phyloP scores from a whole-genome alignment of 2,113 vertebrate genomes.

The Ammodytes marinus region DNA sequence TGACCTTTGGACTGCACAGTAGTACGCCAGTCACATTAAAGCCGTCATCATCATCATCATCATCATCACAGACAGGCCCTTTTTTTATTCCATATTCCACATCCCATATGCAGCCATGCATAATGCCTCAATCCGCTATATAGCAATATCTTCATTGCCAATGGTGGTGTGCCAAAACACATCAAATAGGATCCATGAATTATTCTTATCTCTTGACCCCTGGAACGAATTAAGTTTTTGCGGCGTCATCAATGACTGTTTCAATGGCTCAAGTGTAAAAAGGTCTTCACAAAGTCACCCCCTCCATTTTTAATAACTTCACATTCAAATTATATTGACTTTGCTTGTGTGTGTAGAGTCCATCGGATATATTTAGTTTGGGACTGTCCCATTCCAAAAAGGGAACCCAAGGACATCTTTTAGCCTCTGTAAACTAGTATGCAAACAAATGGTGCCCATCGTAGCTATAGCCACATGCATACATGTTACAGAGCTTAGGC shows the following conservation, averaged over 20 bases:
- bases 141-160: background rate
- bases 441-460: too few species aligned
- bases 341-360: background rate
- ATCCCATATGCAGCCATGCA: constrained; percentile 10
- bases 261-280: background rate
- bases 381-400: background rate
- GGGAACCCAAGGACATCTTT: too few species aligned
- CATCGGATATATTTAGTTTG: background rate
- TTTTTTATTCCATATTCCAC: constrained; percentile 14
- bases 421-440: too few species aligned
- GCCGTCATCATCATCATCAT: constrained; percentile 43
- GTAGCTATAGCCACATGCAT: too few species aligned
- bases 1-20: constrained; percentile 56
- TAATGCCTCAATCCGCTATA: constrained; percentile 10
- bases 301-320: too few species aligned
- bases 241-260: background rate
- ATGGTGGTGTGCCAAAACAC: constrained; percentile 17
- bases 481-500: too few species aligned
- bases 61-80: background rate
- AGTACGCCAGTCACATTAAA: constrained; percentile 50
- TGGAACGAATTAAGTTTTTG: background rate
- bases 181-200: constrained; percentile 25
- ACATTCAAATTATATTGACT: background rate
- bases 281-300: background rate
- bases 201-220: constrained; percentile 1